Conservation (phyloP, 1,140 invertebrate species). For the Wiebesia pumilae region DNA sequence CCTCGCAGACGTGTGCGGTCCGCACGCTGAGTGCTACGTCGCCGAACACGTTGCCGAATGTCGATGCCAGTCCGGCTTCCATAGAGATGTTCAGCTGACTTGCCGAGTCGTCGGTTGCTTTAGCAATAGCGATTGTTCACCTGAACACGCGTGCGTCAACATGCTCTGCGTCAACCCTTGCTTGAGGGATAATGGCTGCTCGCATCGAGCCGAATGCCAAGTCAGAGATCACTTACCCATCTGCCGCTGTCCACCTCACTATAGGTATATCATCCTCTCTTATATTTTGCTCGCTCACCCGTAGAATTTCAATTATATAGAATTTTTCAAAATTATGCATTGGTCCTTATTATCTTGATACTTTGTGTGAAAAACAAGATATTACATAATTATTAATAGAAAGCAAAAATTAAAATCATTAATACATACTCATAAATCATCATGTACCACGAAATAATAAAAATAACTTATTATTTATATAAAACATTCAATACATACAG, state of each 20-base stretch:
- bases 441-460: too few relatives aligned
- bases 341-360: too few relatives aligned
- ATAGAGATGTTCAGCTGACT: conserved; percentile 85
- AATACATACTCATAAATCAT: too few relatives aligned
- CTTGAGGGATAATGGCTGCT: conserved; percentile 85
- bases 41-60: conserved; percentile 85
- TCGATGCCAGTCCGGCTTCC: conserved; percentile 85
- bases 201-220: conserved; percentile 84
- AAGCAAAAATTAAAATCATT: too few relatives aligned
- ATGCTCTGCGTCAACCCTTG: conserved; percentile 92
- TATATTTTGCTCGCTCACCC: neutral
- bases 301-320: too few relatives aligned
- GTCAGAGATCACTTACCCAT: conserved; percentile 87
- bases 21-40: conserved; percentile 89
- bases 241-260: conserved; percentile 86
- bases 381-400: too few relatives aligned
- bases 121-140: conserved; percentile 90
- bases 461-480: too few relatives aligned
- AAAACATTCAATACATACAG: too few relatives aligned
- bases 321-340: too few relatives aligned
- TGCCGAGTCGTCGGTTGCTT: conserved; percentile 90
- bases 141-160: conserved; percentile 88
- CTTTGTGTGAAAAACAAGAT: too few relatives aligned
- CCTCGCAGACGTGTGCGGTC: conserved; percentile 83
- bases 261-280: conserved; percentile 52